A percentile compares a stretch with the other conserved stretches of the same genome.
Evolutionary conservation across 2,888 invertebrate genomes (phyloP).

Genomic region (Melanostoma scalare): DNA sequence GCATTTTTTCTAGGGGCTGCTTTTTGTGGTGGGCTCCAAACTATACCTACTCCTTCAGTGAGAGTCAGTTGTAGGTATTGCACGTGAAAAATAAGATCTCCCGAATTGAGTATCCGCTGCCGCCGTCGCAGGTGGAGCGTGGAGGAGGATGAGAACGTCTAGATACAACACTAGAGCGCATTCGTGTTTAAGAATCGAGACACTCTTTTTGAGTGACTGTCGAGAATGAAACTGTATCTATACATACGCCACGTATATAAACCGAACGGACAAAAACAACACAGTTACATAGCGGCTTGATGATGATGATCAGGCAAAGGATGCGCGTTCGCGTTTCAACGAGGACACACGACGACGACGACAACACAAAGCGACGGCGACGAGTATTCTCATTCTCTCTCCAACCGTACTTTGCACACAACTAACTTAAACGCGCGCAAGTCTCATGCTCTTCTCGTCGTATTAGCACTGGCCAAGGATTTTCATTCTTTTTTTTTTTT

Average conservation of each 20-base stretch:
- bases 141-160: constrained; percentile 54
- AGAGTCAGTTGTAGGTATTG: not conserved
- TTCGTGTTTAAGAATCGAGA: constrained; percentile 46
- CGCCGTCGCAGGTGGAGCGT: constrained; percentile 11
- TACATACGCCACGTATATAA: constrained; percentile 46
- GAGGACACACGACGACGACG: constrained; percentile 68
- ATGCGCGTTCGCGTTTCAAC: constrained; percentile 69
- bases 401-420: constrained; percentile 71
- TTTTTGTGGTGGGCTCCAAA: constrained; percentile 4
- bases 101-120: constrained; percentile 5
- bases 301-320: constrained; percentile 62
- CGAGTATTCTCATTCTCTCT: constrained; percentile 70
- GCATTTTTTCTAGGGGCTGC: constrained; percentile 5
- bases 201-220: constrained; percentile 67
- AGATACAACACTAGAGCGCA: constrained; percentile 57
- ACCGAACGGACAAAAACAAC: constrained; percentile 53
- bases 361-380: constrained; percentile 68
- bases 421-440: constrained; percentile 70
- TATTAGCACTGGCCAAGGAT: constrained; percentile 60
- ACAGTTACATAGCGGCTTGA: constrained; percentile 62
- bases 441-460: constrained; percentile 65
- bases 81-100: constrained; percentile 27
- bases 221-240: constrained; percentile 51
- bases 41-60: constrained; percentile 22
- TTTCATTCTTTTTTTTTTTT: constrained; percentile 49